Evolutionary conservation across 1,140 invertebrate species (phyloP).

Genomic region (Mizuhopecten yessoensis): DNA sequence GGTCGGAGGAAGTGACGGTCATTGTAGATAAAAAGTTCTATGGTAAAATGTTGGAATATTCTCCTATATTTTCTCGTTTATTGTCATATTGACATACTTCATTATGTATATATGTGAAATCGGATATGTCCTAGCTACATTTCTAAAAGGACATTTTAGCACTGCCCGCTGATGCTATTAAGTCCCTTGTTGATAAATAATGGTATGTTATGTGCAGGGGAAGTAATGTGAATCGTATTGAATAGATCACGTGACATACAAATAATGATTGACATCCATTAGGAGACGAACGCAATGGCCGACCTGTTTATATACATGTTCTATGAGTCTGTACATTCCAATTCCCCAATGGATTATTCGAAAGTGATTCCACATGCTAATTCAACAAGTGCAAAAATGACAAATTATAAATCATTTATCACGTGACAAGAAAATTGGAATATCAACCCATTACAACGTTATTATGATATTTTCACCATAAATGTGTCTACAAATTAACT

Average conservation of each 20-base stretch:
- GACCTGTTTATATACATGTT: neutral
- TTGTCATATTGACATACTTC: conserved; percentile 4
- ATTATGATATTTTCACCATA: neutral
- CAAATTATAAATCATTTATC: neutral
- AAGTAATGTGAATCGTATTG: neutral
- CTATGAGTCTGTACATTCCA: neutral
- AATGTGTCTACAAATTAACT: neutral
- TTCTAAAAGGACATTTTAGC: conserved; percentile 1
- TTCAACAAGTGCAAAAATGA: neutral
- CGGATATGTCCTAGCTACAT: neutral
- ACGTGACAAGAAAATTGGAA: neutral
- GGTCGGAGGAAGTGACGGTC: neutral
- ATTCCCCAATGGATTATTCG: neutral
- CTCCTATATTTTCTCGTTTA: neutral
- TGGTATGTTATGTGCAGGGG: neutral
- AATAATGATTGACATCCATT: conserved; percentile 8
- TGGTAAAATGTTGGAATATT: neutral
- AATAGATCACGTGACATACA: conserved; percentile 15
- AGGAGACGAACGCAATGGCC: neutral
- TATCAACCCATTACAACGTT: neutral
- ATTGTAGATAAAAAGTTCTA: neutral
- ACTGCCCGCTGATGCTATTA: conserved; percentile 30
- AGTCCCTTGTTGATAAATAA: conserved; percentile 38
- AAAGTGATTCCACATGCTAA: neutral
- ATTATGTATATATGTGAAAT: conserved; percentile 40